phyloP scores from a whole-genome alignment of 2,888 invertebrate species.

The Germaria angustata region DNA sequence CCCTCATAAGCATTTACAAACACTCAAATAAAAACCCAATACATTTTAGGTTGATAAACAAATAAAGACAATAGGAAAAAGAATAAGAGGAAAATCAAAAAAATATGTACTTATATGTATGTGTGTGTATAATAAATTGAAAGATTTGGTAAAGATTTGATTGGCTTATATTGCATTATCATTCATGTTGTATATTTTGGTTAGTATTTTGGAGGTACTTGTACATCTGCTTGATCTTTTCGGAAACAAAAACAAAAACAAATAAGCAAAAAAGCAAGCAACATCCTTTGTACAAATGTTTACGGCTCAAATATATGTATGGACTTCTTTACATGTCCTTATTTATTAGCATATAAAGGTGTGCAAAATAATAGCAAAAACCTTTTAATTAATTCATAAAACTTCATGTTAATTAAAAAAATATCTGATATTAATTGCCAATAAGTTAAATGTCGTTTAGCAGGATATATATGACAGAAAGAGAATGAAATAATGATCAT shows the following conservation, averaged over 20 bases:
- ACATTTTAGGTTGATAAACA: conserved; percentile 22
- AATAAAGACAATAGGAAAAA: neutral
- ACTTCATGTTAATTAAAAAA: too few species aligned
- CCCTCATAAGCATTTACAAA: neutral
- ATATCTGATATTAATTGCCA: too few species aligned
- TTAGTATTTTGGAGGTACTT: conserved; percentile 42
- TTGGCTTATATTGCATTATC: conserved; percentile 69
- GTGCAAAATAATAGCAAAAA: neutral
- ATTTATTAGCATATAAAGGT: neutral
- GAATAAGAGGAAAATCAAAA: conserved; percentile 9
- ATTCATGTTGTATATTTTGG: conserved; percentile 49
- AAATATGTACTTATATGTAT: neutral
- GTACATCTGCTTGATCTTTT: conserved; percentile 37
- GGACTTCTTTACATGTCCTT: neutral
- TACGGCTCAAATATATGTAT: neutral
- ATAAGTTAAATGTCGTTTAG: too few species aligned
- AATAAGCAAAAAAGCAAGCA: neutral
- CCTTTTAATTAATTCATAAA: too few species aligned
- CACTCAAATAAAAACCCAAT: conserved; percentile 21
- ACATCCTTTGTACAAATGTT: neutral
- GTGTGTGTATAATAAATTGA: conserved; percentile 66
- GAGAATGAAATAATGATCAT: too few species aligned
- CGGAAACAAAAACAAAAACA: neutral
- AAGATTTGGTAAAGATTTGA: conserved; percentile 70
- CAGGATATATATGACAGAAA: too few species aligned